Base-by-base conservation (phyloP, 2,113 vertebrate species). In the Gracilinanus agilis region DNA sequence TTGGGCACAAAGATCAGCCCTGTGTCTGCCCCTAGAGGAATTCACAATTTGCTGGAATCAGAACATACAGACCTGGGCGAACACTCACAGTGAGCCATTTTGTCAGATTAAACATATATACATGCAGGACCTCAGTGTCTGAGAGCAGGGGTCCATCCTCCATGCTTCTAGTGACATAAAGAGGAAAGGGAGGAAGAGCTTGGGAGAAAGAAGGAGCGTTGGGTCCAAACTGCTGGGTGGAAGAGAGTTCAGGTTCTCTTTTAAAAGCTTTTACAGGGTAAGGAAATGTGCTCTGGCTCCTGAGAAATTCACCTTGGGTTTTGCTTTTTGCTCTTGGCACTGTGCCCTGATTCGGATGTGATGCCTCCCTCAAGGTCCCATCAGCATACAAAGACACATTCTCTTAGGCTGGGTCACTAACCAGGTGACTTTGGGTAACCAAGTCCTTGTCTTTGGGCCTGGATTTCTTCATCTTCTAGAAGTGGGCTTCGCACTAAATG, bases 1-100 rank as follows among this genome's bases (percentile, higher is more conserved):
- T 44, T 0, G 61, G 92, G 92, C 88, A 93, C 90, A 95, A 95
- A 97, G 94, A 94, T 23, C 29, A 67, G 90, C 67, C 94, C 92
- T 93, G 97, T 96, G 96, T 96, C 88, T 95, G 88, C n/a, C 67
- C n/a, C 67, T 83, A 83, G n/a, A 40, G 67, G 67, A 23, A 83
- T n/a, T 40, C 67, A 83, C 67, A 83, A 23, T 83, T 83, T 83
- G 34, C 19, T 44, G 91, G 94, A 92, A 83, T 34, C 67, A 23
- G 91, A 92, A 54, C 40, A 95, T 90, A 83, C 0, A 0, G 91
- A 92, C 55, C 96, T 91, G 95, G 89, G 92, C 88, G 0, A 53
- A 9, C 0, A 5, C 75, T 88, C 92, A 93, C 94, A 94, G 91
- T 9, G 61, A 94, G 93, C 90, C 55, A 95, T 55, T 91, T 44